Percentiles rank a stretch among this genome's conserved stretches.
phyloP scores from a whole-genome alignment of 2,113 vertebrate species.

The Alectura lathami region DNA sequence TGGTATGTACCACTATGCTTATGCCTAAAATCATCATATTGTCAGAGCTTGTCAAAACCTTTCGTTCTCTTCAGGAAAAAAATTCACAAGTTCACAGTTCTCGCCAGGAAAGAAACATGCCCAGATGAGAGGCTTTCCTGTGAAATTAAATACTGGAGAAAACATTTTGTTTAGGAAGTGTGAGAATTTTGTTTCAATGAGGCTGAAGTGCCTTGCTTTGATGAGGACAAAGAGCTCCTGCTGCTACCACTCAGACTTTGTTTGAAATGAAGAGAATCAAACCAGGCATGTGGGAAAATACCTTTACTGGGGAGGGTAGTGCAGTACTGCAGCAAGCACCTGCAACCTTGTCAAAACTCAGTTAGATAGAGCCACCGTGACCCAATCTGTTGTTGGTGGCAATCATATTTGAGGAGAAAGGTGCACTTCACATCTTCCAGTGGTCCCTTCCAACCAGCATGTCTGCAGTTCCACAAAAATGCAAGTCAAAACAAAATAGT shows the following conservation, averaged over 20 bases:
- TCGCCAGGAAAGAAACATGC: not conserved
- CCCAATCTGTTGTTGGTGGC: not conserved
- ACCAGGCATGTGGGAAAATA: not conserved
- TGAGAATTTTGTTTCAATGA: not conserved
- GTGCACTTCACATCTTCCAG: not conserved
- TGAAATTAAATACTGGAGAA: not conserved
- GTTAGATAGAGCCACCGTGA: not conserved
- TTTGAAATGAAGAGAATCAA: not conserved
- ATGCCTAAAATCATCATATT: constrained; percentile 53
- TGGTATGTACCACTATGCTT: constrained; percentile 18
- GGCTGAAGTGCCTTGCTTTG: not conserved
- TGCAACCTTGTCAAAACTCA: not conserved
- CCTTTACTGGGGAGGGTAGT: not conserved
- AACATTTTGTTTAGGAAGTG: not conserved
- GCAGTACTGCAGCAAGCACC: not conserved
- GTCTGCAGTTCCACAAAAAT: not conserved
- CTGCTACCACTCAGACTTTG: not conserved
- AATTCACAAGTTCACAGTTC: not conserved
- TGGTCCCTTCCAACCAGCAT: not conserved
- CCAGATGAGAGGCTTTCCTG: not conserved
- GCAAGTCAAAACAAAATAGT: not conserved
- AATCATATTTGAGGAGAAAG: not conserved
- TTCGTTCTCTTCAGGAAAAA: constrained; percentile 20
- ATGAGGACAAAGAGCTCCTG: not conserved
- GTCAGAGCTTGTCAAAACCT: constrained; percentile 55